These are phyloP conservation scores for Charina bottae DNA, from an alignment of 2,113 vertebrate species.

Conservation along the genomic window DNA sequence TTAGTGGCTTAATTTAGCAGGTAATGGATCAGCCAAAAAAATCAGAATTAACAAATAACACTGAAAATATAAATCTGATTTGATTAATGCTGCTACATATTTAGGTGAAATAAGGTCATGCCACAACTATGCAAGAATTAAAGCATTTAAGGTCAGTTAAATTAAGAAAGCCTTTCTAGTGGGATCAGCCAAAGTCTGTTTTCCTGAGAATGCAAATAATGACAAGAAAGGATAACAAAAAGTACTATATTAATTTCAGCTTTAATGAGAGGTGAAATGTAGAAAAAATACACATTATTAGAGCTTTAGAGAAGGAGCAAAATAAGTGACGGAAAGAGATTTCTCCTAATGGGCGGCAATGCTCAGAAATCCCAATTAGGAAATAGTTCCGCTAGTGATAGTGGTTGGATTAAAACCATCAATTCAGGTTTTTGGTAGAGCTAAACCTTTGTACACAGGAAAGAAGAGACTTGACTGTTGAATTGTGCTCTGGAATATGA, in stretches of 20 bases:
- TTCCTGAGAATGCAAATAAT: constrained; percentile 10
- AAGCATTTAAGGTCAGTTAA: constrained; percentile 16
- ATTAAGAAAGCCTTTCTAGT: constrained; percentile 3
- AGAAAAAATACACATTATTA: not conserved
- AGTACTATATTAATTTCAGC: not conserved
- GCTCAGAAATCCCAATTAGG: constrained; percentile 21
- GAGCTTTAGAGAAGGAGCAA: not conserved
- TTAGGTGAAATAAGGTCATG: not conserved
- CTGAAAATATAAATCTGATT: constrained; percentile 2
- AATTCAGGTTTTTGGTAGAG: constrained; percentile 1
- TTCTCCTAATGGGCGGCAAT: not conserved
- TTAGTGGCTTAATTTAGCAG: not conserved
- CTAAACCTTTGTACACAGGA: not conserved
- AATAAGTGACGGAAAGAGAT: not conserved
- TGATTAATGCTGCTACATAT: not conserved
- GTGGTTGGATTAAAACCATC: constrained; percentile 28
- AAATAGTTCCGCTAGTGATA: not conserved
- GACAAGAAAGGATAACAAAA: not conserved
- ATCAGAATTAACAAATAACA: not conserved
- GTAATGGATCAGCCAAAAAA: not conserved
- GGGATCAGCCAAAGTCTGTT: constrained; percentile 8
- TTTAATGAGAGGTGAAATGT: not conserved
- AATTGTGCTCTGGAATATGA: not conserved
- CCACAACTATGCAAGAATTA: not conserved
- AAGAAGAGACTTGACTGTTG: not conserved